A percentile compares a stretch with the other conserved stretches of the same genome.
These are phyloP conservation scores for Syrphus vitripennis DNA, from an alignment of 2,888 invertebrate genomes.

Conservation along the genomic window DNA sequence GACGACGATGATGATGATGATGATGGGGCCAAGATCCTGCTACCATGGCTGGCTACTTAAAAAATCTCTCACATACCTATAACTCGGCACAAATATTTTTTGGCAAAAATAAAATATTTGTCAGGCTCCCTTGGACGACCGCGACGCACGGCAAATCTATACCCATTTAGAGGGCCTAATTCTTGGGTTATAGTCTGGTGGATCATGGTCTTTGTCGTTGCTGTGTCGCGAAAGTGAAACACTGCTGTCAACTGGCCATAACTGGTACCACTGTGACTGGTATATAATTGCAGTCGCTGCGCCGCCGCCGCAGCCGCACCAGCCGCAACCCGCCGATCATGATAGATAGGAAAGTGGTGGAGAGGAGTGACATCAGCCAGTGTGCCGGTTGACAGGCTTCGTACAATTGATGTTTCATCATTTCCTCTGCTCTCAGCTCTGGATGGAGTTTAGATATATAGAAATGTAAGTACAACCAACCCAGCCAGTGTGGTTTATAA, in stretches of 20 bases:
- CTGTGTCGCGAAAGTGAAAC: conserved; percentile 66
- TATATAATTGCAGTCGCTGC: conserved; percentile 18
- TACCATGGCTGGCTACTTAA: conserved; percentile 54
- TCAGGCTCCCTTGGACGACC: neutral
- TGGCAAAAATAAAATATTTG: conserved; percentile 65
- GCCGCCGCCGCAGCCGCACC: no score
- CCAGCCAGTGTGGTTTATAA: conserved; percentile 47
- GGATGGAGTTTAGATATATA: neutral
- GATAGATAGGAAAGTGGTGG: neutral
- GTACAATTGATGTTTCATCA: conserved; percentile 69
- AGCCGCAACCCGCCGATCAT: neutral
- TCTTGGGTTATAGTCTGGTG: conserved; percentile 32
- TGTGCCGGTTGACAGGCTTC: conserved; percentile 69
- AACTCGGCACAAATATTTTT: conserved; percentile 65
- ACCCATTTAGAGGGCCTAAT: conserved; percentile 51
- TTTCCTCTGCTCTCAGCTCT: conserved; percentile 52
- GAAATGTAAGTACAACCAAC: conserved; percentile 6
- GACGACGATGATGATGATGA: conserved; percentile 42
- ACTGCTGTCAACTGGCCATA: conserved; percentile 61
- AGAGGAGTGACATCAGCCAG: conserved; percentile 31
- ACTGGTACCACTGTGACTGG: conserved; percentile 58
- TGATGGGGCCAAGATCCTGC: conserved; percentile 37
- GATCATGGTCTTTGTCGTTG: conserved; percentile 53
- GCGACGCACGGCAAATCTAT: conserved; percentile 3
- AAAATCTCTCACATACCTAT: conserved; percentile 68